phyloP scores from a whole-genome alignment of 2,888 invertebrate species.

The Synergus umbraculus region DNA sequence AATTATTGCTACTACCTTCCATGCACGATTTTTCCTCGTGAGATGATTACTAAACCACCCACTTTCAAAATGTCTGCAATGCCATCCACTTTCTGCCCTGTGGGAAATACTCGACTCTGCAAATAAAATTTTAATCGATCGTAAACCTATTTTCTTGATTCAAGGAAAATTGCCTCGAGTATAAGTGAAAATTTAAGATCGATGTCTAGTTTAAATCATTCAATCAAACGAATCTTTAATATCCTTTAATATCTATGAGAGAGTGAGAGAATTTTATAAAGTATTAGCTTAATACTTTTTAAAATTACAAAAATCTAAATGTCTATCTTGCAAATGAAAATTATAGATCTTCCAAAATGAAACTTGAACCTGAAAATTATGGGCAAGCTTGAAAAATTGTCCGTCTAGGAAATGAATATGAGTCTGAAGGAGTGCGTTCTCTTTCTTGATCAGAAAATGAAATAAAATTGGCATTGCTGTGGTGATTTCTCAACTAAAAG shows the following conservation, averaged over 20 bases:
- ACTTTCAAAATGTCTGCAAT: conserved; percentile 32
- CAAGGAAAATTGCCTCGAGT: not conserved
- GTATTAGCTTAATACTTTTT: too few species aligned
- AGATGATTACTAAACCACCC: conserved; percentile 7
- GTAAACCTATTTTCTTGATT: conserved; percentile 29
- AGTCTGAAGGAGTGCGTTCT: not conserved
- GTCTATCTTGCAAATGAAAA: too few species aligned
- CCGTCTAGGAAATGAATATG: too few species aligned
- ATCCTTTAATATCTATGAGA: not conserved
- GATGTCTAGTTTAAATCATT: not conserved
- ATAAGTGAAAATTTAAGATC: conserved; percentile 6
- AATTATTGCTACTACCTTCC: conserved; percentile 20
- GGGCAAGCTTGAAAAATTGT: not conserved
- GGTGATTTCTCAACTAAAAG: conserved; percentile 38
- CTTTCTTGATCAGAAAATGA: not conserved
- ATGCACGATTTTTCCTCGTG: conserved; percentile 11
- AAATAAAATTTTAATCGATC: conserved; percentile 38
- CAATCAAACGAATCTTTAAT: not conserved
- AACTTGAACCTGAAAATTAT: not conserved
- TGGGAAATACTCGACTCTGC: conserved; percentile 25
- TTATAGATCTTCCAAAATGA: too few species aligned
- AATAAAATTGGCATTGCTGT: conserved; percentile 11
- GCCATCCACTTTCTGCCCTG: conserved; percentile 32
- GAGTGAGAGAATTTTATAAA: not conserved
- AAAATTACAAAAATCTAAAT: too few species aligned